Evolutionary conservation across 2,888 invertebrate species (phyloP).

Genomic region (Schrankia costaestrigalis): DNA sequence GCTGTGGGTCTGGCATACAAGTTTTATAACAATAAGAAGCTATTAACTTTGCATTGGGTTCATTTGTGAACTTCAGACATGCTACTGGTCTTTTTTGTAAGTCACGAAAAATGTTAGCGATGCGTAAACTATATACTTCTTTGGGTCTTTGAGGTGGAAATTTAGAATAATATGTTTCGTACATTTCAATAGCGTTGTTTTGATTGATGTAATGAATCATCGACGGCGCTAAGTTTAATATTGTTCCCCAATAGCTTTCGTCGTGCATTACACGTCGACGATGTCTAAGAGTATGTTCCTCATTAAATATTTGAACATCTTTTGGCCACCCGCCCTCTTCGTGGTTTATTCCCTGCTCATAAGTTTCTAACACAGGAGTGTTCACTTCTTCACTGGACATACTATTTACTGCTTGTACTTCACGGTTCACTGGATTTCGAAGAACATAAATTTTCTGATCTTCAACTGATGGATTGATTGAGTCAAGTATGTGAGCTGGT

Average conservation of each 20-base stretch:
- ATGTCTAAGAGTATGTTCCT: slow-evolving; percentile 86
- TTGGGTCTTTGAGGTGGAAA: slow-evolving; percentile 72
- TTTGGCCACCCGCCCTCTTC: slow-evolving; percentile 93
- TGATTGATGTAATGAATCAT: slow-evolving; percentile 86
- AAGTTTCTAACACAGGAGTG: slow-evolving; percentile 80
- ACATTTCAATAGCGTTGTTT: slow-evolving; percentile 91
- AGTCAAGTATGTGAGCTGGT: slow-evolving; percentile 63
- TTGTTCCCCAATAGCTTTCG: slow-evolving; percentile 85
- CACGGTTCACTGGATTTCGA: slow-evolving; percentile 74
- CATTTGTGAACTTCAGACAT: slow-evolving; percentile 87
- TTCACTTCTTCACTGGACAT: slow-evolving; percentile 80
- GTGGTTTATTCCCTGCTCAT: slow-evolving; percentile 85
- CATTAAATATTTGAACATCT: slow-evolving; percentile 83
- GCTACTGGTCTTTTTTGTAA: slow-evolving; percentile 71
- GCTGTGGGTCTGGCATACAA: slow-evolving; percentile 26
- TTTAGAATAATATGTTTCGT: slow-evolving; percentile 86
- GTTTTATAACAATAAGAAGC: slow-evolving; percentile 80
- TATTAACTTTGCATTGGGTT: slow-evolving; percentile 82
- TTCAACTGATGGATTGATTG: slow-evolving; percentile 57
- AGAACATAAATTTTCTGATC: slow-evolving; percentile 68
- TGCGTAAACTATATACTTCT: slow-evolving; percentile 80
- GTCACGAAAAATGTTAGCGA: slow-evolving; percentile 86
- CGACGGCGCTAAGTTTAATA: slow-evolving; percentile 76
- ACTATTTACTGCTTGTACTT: slow-evolving; percentile 67
- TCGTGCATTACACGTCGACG: slow-evolving; percentile 90